Conservation (phyloP, 2,888 invertebrate species). For the Spilosoma lubricipeda region DNA sequence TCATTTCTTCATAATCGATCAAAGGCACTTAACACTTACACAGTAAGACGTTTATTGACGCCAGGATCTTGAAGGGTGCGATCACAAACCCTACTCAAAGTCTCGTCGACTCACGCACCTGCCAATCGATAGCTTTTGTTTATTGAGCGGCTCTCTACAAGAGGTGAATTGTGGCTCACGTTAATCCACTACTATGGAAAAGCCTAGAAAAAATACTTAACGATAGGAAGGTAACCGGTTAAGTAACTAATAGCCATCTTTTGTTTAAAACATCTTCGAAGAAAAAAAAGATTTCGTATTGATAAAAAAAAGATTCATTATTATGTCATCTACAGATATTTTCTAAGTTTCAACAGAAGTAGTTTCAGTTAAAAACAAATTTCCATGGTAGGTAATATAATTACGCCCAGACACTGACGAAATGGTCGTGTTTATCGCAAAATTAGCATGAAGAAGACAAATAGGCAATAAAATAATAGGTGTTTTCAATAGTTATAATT, state of each 20-base stretch:
- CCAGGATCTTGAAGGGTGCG: slow-evolving; percentile 39
- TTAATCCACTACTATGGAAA: slow-evolving; percentile 26
- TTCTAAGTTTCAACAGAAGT: background rate
- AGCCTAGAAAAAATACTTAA: background rate
- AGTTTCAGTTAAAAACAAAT: no score
- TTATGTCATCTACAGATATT: no score
- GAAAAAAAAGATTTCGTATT: no score
- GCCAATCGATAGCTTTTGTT: slow-evolving; percentile 62
- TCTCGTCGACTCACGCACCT: slow-evolving; percentile 57
- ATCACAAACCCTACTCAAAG: slow-evolving; percentile 63
- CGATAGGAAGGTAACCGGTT: background rate
- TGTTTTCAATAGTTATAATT: background rate
- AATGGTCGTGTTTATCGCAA: no score
- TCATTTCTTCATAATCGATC: slow-evolving; percentile 51
- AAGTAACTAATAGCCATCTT: background rate
- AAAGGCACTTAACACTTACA: slow-evolving; percentile 47
- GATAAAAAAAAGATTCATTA: no score
- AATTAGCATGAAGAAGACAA: no score
- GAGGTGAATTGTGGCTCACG: slow-evolving; percentile 38
- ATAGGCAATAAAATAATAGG: no score
- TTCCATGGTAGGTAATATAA: no score
- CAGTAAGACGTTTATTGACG: slow-evolving; percentile 57
- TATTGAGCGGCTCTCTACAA: slow-evolving; percentile 46
- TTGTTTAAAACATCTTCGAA: background rate
- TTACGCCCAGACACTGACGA: no score